Evolutionary conservation across 2,113 vertebrate genomes (phyloP), one percentile per base, ranked within the genome.

Genomic region (Hoplias malabaricus): DNA sequence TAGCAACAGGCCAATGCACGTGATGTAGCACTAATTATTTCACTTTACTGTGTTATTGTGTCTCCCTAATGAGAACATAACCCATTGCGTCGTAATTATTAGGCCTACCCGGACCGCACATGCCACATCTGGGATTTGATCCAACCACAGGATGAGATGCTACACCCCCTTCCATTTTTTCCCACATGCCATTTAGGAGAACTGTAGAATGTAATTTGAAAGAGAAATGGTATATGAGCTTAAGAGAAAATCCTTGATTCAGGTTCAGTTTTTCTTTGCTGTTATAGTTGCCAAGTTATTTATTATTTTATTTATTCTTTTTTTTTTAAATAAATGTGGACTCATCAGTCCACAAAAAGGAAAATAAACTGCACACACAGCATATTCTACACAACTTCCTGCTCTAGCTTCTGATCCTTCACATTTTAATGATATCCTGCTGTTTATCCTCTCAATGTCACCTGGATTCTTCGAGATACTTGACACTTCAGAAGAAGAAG

Each of bases 361-460:
- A 21, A 57, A n/a, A 69, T 59, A 19, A 61, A 38, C 21, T 61
- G 12, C 23, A 7, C 10, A 8, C 13, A 29, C 11, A 9, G 29
- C 63, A 19, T 43, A 50, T 31, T 13, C 56, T 33, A 66, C 11
- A 43, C 19, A 21, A 19, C 33, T 59, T 48, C 25, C 27, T 59
- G 11, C 50, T 48, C 36, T n/a, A n/a, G n/a, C n/a, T 53, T 21
- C 42, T n/a, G n/a, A n/a, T 56, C 19, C 25, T 40, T 56, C 42
- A 72, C 34, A 50, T 68, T 79, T 70, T 36, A 62, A 65, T 48
- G 40, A 54, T 56, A 50, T 27, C 40, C 31, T 10, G n/a, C 27
- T 50, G 54, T 70, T 77, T 77, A 62, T 70, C 54, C 29, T 38
- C 62, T 77, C 65, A 69, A 77, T 69, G 75, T 70, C 67, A 62